Base-by-base conservation (phyloP, 2,797 vertebrate genomes). In the Agapornis canus region DNA sequence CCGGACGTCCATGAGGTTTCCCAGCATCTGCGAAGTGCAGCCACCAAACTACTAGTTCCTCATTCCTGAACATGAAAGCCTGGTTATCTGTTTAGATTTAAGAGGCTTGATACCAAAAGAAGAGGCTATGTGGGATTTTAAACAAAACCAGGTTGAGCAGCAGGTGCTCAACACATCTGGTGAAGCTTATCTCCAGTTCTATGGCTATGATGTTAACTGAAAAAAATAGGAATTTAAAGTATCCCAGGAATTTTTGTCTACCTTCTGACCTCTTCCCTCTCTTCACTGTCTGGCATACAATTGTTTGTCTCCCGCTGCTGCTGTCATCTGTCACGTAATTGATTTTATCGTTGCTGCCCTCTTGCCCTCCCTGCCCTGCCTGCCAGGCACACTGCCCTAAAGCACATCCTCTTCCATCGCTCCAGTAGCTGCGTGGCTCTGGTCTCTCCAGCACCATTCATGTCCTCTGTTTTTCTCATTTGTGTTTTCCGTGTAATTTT, bases 341-440 rank as follows among this genome's bases (percentile, higher is more conserved):
- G 47, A 29, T 92, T 82, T 89, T 39, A 4, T 47, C 31, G 11
- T 13, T 2, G 2, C 48, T 75, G 68, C 40, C 32, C 65, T 16
- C 72, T 47, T 35, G 64, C 20, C 54, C 20, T 66, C 29, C 15
- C 27, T 1, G 3, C 20, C 37, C 59, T 48, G 9, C 10, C 52
- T 25, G 37, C 45, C 5, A 0, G 2, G 0, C n/a, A 0, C 0
- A 0, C 27, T 40, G 37, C n/a, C 37, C 80, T 49, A 7, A 19
- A 15, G 15, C 60, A n/a, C 5, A 3, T 23, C 37, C 0, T 23
- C 47, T 0, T 2, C 35, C 6, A 23, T 68, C 31, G 66, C n/a
- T n/a, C 9, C 1, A 2, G 26, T 9, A 31, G 13, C 63, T 43
- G 20, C 21, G 0, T 4, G 21, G 37, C 42, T 82, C 20, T 37